A percentile compares a stretch with the other conserved stretches of the same genome.
phyloP scores from a whole-genome alignment of 2,113 vertebrate species.

The Raja brachyura region DNA sequence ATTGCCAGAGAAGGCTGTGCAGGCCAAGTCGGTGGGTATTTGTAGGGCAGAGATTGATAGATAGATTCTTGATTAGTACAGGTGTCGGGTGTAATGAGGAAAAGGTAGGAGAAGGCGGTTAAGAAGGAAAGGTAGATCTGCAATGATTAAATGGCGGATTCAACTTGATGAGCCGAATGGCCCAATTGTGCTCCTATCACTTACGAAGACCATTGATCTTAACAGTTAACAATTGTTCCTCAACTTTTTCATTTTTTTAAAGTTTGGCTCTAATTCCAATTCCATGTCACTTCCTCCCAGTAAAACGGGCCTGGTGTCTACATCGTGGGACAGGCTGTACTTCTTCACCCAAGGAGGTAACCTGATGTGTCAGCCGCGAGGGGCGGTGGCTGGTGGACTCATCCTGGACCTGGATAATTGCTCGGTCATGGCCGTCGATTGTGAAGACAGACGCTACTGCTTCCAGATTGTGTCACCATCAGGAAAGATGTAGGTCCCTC shows the following conservation, averaged over 20 bases:
- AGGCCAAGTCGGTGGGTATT: too few relatives aligned
- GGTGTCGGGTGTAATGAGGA: too few relatives aligned
- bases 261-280: background rate
- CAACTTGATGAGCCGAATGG: too few relatives aligned
- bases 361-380: conserved; percentile 93
- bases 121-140: too few relatives aligned
- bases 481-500: conserved; percentile 75
- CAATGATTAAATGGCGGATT: too few relatives aligned
- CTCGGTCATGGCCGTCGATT: conserved; percentile 95
- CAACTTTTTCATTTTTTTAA: background rate
- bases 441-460: conserved; percentile 91
- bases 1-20: too few relatives aligned
- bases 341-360: conserved; percentile 99
- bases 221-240: background rate
- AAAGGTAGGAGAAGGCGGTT: too few relatives aligned
- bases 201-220: background rate
- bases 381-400: conserved; percentile 88
- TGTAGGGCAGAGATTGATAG: too few relatives aligned
- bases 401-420: conserved; percentile 98
- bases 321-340: conserved; percentile 91
- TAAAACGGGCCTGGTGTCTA: conserved; percentile 94
- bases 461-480: conserved; percentile 91
- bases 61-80: too few relatives aligned
- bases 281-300: conserved; percentile 51
- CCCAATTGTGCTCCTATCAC: too few relatives aligned